Evolutionary conservation across 2,888 invertebrate species (phyloP).

Genomic region (Acanthoscelides obtectus): DNA sequence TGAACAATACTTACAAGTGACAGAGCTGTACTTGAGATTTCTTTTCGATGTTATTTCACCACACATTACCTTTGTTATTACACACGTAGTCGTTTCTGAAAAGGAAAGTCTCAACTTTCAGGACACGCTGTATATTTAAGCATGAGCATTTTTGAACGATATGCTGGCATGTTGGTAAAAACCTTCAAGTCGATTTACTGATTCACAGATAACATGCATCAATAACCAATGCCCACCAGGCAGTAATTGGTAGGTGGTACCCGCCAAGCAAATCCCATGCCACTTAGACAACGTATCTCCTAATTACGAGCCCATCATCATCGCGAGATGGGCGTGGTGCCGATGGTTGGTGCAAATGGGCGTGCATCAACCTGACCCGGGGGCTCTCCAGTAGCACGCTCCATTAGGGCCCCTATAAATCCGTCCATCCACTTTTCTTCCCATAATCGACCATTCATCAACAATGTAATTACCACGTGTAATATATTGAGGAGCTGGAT

Average conservation of each 20-base stretch:
- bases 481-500: neutral
- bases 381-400: neutral
- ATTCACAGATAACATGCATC: neutral
- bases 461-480: neutral
- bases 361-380: neutral
- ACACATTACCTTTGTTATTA: too few species aligned
- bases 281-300: neutral
- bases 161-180: too few species aligned
- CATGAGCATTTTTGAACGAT: too few species aligned
- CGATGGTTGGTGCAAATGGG: neutral
- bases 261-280: neutral
- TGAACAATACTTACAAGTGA: too few species aligned
- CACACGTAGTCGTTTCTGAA: too few species aligned
- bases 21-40: too few species aligned
- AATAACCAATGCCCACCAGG: neutral
- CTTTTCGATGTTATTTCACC: too few species aligned
- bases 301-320: neutral
- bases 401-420: neutral
- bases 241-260: neutral
- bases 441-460: neutral
- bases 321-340: neutral
- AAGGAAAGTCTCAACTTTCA: too few species aligned
- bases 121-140: too few species aligned
- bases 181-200: neutral
- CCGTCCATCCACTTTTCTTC: neutral